Evolutionary conservation across 2,797 vertebrate genomes (phyloP).

Genomic region (Acanthurus tractus): DNA sequence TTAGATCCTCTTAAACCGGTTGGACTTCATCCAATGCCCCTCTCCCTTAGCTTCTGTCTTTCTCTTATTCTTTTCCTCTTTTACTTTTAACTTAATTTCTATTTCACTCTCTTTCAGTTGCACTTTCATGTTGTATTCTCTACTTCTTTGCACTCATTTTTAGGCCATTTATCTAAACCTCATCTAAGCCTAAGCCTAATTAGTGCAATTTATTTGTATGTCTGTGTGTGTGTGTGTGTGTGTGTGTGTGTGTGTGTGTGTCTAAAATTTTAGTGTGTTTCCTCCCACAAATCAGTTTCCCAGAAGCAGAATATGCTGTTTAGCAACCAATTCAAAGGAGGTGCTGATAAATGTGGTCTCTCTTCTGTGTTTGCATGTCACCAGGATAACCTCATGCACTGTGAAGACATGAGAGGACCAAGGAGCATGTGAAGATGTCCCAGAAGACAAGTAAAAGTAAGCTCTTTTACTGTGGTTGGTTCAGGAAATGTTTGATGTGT

Average conservation of each 20-base stretch:
- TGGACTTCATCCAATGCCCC: conserved; percentile 2
- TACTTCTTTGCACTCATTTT: not conserved
- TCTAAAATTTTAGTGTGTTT: not conserved
- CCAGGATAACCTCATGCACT: conserved; percentile 64
- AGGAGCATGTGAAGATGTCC: conserved; percentile 81
- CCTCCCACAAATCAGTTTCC: not conserved
- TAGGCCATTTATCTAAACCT: not conserved
- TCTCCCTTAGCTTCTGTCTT: not conserved
- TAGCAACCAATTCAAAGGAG: not conserved
- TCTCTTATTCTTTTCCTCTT: not conserved
- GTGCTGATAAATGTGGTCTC: conserved; percentile 2
- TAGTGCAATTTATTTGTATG: not conserved
- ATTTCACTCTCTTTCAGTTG: not conserved
- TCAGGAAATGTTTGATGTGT: not conserved
- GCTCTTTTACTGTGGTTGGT: conserved; percentile 7
- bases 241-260: not conserved
- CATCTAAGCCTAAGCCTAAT: too few species aligned
- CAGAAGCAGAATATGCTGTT: not conserved
- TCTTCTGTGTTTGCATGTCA: not conserved
- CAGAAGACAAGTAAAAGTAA: conserved; percentile 80
- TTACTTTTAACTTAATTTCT: not conserved
- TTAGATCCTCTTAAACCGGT: conserved; percentile 54
- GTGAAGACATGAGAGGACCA: conserved; percentile 66
- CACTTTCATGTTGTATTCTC: too few species aligned
- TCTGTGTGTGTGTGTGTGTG: not conserved